phyloP scores from a whole-genome alignment of 1,140 invertebrate genomes.

The Anthonomus grandis region DNA sequence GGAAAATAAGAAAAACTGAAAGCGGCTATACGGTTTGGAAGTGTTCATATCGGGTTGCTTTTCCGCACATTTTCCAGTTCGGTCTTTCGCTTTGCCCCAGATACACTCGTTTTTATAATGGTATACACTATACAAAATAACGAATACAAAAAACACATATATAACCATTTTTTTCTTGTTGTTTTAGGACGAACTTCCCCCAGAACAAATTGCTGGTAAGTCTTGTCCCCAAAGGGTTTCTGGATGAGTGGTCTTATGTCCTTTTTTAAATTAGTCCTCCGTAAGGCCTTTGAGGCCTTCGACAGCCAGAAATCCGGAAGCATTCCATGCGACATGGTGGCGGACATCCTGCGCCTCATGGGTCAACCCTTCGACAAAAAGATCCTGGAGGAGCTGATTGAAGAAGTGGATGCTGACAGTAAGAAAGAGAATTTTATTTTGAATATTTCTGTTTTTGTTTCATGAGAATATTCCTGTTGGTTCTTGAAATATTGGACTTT shows the following conservation, averaged over 20 bases:
- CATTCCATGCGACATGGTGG: slow-evolving; percentile 92
- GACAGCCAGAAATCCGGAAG: slow-evolving; percentile 91
- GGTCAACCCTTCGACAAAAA: slow-evolving; percentile 95
- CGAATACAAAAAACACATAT: too few species aligned
- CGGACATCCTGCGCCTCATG: slow-evolving; percentile 90
- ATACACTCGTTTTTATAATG: not conserved
- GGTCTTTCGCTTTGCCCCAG: not conserved
- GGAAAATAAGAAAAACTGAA: not conserved
- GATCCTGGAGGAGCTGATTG: slow-evolving; percentile 90
- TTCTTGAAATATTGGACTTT: too few species aligned
- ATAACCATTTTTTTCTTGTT: slow-evolving; percentile 10
- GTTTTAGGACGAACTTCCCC: slow-evolving; percentile 47
- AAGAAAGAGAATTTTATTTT: slow-evolving; percentile 56
- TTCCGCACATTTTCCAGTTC: too few species aligned
- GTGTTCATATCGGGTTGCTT: not conserved
- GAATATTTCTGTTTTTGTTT: too few species aligned
- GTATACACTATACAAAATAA: not conserved
- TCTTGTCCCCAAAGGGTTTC: slow-evolving; percentile 13
- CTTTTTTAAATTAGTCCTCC: slow-evolving; percentile 66
- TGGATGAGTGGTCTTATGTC: too few species aligned
- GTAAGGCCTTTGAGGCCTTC: slow-evolving; percentile 95
- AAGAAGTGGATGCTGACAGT: slow-evolving; percentile 95
- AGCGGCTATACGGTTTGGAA: not conserved
- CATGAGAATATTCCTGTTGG: too few species aligned
- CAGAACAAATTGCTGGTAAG: slow-evolving; percentile 48